These are phyloP conservation scores for Stenotaenia linearis DNA, from an alignment of 2,888 invertebrate species.

Conservation along the genomic window DNA sequence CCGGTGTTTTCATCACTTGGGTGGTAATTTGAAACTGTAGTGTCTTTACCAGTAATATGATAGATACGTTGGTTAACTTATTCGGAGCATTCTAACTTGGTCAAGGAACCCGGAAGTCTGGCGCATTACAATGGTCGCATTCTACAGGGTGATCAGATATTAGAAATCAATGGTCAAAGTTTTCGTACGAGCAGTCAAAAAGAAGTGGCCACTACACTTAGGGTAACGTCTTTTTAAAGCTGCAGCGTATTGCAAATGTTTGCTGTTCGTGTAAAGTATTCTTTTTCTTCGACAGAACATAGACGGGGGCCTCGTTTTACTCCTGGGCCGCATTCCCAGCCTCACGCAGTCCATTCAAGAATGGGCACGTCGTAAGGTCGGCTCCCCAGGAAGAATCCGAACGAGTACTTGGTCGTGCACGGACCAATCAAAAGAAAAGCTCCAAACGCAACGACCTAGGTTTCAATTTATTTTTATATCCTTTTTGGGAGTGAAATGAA, in stretches of 20 bases:
- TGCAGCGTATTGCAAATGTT: too few relatives aligned
- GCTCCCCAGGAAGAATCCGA: constrained; percentile 36
- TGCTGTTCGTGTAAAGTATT: too few relatives aligned
- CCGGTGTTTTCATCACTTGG: constrained; percentile 42
- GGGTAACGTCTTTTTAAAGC: constrained; percentile 37
- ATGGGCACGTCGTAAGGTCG: constrained; percentile 40
- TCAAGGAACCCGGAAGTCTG: constrained; percentile 41
- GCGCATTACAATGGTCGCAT: constrained; percentile 41
- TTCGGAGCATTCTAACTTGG: neutral
- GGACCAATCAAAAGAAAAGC: constrained; percentile 34
- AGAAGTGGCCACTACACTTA: constrained; percentile 40
- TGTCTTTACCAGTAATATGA: neutral
- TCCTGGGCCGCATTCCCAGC: constrained; percentile 41
- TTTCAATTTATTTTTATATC: neutral
- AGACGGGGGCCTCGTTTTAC: constrained; percentile 42
- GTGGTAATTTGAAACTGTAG: constrained; percentile 39
- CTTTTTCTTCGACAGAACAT: constrained; percentile 39
- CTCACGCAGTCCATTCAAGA: constrained; percentile 41
- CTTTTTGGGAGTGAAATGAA: neutral
- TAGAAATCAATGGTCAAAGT: constrained; percentile 42
- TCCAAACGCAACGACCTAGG: constrained; percentile 37
- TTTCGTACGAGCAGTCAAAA: constrained; percentile 40
- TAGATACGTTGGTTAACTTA: constrained; percentile 17
- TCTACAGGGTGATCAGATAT: constrained; percentile 41
- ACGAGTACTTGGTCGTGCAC: constrained; percentile 37